Evolutionary conservation across 2,113 vertebrate genomes (phyloP).

Genomic region (Ailuropoda melanoleuca): DNA sequence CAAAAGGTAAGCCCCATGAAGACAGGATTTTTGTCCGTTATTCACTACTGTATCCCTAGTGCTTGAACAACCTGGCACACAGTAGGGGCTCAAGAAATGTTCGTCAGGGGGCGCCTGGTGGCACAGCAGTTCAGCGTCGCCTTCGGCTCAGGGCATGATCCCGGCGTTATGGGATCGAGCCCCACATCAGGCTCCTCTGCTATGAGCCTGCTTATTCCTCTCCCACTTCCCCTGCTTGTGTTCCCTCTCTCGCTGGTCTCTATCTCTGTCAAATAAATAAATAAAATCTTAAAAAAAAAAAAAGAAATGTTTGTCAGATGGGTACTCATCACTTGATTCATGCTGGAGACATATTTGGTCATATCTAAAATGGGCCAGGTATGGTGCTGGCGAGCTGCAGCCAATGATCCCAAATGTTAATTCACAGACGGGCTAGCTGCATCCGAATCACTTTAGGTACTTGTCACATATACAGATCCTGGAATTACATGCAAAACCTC

Average conservation of each 20-base stretch:
- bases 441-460: not conserved
- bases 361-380: not conserved
- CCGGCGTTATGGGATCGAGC: too few species aligned
- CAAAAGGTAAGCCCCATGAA: not conserved
- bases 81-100: not conserved
- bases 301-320: not conserved
- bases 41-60: not conserved
- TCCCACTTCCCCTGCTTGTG: too few species aligned
- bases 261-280: too few species aligned
- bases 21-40: not conserved
- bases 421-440: not conserved
- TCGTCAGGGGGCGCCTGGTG: too few species aligned
- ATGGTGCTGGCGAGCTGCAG: not conserved
- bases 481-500: not conserved
- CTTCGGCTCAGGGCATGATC: too few species aligned
- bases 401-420: not conserved
- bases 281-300: too few species aligned
- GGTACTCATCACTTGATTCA: not conserved
- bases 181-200: too few species aligned
- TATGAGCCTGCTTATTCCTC: too few species aligned
- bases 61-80: not conserved
- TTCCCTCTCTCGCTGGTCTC: too few species aligned
- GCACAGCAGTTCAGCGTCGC: too few species aligned
- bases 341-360: not conserved
- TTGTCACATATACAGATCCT: not conserved